These are phyloP conservation scores for Megaustenia siamemsis DNA, from an alignment of 2,888 invertebrate species.

Conservation along the genomic window DNA sequence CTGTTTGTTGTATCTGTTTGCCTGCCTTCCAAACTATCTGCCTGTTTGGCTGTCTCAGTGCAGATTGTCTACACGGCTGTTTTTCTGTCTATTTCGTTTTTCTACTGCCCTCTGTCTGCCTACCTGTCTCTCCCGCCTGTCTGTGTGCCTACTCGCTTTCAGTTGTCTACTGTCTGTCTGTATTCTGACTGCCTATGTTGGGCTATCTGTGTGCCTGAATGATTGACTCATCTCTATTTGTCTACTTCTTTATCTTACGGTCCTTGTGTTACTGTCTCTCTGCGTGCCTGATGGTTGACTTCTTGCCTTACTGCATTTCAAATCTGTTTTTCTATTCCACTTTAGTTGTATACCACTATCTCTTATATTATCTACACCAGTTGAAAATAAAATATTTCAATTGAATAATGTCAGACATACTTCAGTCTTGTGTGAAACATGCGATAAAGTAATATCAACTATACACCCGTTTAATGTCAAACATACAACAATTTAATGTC, in stretches of 20 bases:
- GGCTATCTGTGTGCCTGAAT: not conserved
- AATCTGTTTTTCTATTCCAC: not conserved
- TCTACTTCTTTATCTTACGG: conserved; percentile 32
- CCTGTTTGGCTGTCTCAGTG: not conserved
- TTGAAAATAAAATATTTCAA: no score
- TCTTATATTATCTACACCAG: no score
- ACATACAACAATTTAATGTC: no score
- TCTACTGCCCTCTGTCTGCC: not conserved
- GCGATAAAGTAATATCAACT: no score
- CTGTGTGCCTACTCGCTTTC: no score
- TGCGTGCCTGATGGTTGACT: not conserved
- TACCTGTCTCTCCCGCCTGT: no score
- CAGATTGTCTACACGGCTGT: conserved; percentile 10
- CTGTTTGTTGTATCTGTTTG: not conserved
- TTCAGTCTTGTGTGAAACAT: no score
- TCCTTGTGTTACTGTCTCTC: conserved; percentile 18
- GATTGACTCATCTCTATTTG: conserved; percentile 14
- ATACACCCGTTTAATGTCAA: no score
- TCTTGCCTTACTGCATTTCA: not conserved
- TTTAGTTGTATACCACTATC: not conserved
- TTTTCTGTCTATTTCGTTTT: conserved; percentile 24
- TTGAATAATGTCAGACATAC: no score
- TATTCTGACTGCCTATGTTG: not conserved
- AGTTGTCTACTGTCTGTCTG: no score
- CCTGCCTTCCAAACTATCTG: no score